These are phyloP conservation scores for Heliocidaris erythrogramma DNA, from an alignment of 35 echinoderm and acorn worm species.

Conservation along the genomic window DNA sequence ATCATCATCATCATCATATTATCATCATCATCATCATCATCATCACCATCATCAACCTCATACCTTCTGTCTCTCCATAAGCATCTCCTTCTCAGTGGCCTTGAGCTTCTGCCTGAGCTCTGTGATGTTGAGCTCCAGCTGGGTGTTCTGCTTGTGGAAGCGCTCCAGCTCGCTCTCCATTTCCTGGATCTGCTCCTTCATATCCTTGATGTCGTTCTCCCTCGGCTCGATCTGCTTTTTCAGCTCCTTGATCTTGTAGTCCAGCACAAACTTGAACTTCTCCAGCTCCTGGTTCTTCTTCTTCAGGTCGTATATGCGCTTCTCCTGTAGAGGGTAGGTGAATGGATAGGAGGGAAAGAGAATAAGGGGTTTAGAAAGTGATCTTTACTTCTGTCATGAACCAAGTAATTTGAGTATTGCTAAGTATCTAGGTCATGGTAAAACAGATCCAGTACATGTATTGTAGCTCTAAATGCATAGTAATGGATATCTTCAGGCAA, in stretches of 20 bases:
- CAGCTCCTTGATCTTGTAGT: conserved; percentile 99
- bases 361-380: background rate
- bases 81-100: conserved; percentile 98
- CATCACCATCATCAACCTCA: background rate
- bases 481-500: too few relatives aligned
- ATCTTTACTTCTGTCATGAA: background rate
- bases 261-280: conserved; percentile 99
- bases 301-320: conserved; percentile 98
- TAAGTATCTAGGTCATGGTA: background rate
- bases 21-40: background rate
- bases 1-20: too few relatives aligned
- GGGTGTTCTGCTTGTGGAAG: conserved; percentile 99
- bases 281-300: conserved; percentile 99
- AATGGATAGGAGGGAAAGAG: background rate
- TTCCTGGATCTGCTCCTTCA: conserved; percentile 99
- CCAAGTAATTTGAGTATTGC: background rate
- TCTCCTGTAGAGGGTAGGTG: conserved; percentile 71
- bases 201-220: conserved; percentile 98
- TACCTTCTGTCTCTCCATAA: conserved; percentile 87
- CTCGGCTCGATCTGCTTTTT: conserved; percentile 99
- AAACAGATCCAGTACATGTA: too few relatives aligned
- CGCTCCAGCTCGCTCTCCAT: conserved; percentile 97
- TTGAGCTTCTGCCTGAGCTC: conserved; percentile 95
- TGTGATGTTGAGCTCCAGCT: conserved; percentile 91
- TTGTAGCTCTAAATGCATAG: too few relatives aligned